Conservation (phyloP, 2,888 invertebrate genomes). For the Plebejus melissa region DNA sequence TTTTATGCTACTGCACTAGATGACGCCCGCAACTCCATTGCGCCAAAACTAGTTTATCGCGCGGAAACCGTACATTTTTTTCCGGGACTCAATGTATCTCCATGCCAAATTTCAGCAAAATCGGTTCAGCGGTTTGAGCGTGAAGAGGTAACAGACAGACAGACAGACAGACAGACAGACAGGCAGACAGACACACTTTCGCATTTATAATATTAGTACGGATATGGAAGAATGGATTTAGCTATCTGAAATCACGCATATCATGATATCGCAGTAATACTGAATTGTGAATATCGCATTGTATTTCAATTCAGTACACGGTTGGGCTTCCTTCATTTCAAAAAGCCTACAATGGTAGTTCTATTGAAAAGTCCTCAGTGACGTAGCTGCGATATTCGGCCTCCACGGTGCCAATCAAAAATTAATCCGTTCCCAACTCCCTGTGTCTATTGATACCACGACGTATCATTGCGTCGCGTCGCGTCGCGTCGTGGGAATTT, state of each 20-base stretch:
- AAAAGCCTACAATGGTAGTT: not conserved
- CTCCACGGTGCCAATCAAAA: conserved; percentile 1
- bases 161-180: too few relatives aligned
- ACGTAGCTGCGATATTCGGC: not conserved
- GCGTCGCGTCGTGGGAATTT: not conserved
- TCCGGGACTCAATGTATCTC: too few relatives aligned
- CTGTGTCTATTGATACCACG: not conserved
- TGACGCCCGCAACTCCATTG: too few relatives aligned
- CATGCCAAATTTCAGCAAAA: too few relatives aligned
- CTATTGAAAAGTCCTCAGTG: not conserved
- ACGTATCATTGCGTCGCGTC: not conserved
- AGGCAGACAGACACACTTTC: too few relatives aligned
- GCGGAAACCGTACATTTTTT: too few relatives aligned
- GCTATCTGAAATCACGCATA: not conserved
- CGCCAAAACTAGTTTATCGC: too few relatives aligned
- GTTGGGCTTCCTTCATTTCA: not conserved
- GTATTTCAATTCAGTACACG: not conserved
- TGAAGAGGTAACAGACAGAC: too few relatives aligned
- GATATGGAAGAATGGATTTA: not conserved
- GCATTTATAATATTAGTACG: too few relatives aligned
- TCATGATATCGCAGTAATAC: not conserved
- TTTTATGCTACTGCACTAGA: not conserved
- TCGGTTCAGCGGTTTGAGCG: too few relatives aligned
- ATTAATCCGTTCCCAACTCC: not conserved
- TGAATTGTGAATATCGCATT: not conserved